A percentile compares a stretch with the other conserved stretches of the same genome.
phyloP scores from a whole-genome alignment of 1,140 invertebrate species.

The Melanaphis sacchari region DNA sequence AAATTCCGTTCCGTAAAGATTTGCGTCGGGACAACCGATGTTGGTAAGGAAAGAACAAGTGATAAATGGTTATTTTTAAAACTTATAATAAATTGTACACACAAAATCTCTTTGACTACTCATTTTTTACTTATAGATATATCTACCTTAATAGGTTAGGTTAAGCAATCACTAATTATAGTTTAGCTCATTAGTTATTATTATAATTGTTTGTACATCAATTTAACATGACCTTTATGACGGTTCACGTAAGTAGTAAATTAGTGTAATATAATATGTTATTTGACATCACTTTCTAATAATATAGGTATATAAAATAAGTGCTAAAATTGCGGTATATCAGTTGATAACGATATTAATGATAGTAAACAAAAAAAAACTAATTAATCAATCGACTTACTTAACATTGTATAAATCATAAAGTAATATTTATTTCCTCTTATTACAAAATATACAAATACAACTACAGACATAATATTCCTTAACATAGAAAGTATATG shows the following conservation, averaged over 20 bases:
- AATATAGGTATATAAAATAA: background rate
- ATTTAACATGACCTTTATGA: background rate
- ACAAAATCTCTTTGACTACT: background rate
- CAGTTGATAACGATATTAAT: background rate
- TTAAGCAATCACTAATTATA: background rate
- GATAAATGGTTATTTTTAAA: background rate
- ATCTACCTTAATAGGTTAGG: background rate
- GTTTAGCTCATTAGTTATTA: background rate
- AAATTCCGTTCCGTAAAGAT: background rate
- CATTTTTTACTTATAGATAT: background rate
- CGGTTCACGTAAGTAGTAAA: background rate
- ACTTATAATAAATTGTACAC: background rate
- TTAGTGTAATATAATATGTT: background rate
- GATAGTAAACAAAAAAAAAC: background rate
- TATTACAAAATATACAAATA: background rate
- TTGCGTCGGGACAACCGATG: background rate
- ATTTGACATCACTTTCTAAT: slow-evolving; percentile 14
- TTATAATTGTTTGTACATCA: slow-evolving; percentile 9
- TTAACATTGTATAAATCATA: background rate
- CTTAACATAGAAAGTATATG: background rate
- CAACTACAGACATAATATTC: background rate
- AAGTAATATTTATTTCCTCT: background rate
- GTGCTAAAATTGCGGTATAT: background rate
- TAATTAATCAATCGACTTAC: background rate
- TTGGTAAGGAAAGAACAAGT: background rate